A percentile compares a stretch with the other conserved stretches of the same genome.
These are phyloP conservation scores for Dryoscopus gambensis DNA, from an alignment of 2,113 vertebrate genomes.

Conservation along the genomic window DNA sequence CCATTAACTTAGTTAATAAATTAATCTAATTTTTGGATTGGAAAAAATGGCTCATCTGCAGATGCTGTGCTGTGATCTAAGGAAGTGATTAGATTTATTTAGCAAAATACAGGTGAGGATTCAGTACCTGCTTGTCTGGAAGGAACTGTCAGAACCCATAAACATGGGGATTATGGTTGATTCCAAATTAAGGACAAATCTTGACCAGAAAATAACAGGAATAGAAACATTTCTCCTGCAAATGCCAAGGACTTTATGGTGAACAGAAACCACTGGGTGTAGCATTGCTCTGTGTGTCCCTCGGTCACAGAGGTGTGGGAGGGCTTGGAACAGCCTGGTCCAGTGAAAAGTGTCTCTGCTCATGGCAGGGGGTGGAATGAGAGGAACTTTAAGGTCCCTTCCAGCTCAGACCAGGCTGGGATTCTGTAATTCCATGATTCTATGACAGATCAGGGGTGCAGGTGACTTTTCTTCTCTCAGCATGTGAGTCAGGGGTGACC, in stretches of 20 bases:
- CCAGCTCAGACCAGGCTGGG: not conserved
- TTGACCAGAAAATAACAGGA: not conserved
- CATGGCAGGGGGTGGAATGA: not conserved
- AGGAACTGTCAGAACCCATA: not conserved
- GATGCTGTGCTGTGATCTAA: not conserved
- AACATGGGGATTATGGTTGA: not conserved
- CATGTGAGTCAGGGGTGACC: conserved; percentile 4
- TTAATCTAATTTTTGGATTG: not conserved
- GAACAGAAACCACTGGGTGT: not conserved
- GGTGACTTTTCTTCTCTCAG: not conserved
- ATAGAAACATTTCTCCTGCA: conserved; percentile 1
- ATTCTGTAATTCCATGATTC: not conserved
- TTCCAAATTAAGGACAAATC: not conserved
- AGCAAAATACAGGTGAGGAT: not conserved
- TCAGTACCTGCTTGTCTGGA: not conserved
- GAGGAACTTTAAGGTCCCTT: not conserved
- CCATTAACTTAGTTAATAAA: not conserved
- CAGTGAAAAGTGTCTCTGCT: not conserved
- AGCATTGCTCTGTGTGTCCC: not conserved
- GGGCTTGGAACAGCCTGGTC: not conserved
- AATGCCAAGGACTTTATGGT: not conserved
- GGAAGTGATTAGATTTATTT: not conserved
- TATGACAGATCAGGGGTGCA: not conserved
- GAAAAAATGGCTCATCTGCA: not conserved
- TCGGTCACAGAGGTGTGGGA: not conserved